Base-by-base conservation (phyloP, 2,113 vertebrate species). In the Rhynchomys soricoides region DNA sequence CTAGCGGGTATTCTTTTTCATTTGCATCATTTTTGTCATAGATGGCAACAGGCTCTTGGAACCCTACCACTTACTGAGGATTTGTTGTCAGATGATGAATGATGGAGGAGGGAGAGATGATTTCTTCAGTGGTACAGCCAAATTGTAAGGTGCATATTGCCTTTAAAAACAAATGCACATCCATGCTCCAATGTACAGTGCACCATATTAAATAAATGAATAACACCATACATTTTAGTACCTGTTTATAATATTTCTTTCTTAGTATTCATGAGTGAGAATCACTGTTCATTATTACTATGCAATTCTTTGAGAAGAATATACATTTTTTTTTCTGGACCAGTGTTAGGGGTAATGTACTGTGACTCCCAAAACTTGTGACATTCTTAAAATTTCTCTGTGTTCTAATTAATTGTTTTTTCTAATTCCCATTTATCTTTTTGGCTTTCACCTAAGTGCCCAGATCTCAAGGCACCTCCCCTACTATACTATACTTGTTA, bases 1-100 rank as follows among this genome's bases (percentile, higher is more conserved):
- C 50, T 37, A n/a, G 17, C 3, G 37, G 8, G 7, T 37, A 37
- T 21, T 21, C 1, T 21, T 57, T 82, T 13, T 52, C 29, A 57
- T 82, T 24, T 2, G n/a, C 40, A 11, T 26, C 2, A 1, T 40
- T 37, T 57, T n/a, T 24, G 24, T 3, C 52, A n/a, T 57, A n/a
- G 48, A 81, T 37, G 9, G 9, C 9, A 19, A 55, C 2, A 37
- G 9, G 3, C 2, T 3, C 2, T 0, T 55, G 5, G 48, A 55
- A 16, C 50, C 26, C 17, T 3, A 19, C 1, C 16, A 9, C 8
- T 37, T 7, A n/a, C 34, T 81, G 29, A 6, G 10, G 10, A 57
- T 57, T 81, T 81, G 31, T 81, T 55, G 34, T 15, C 19, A n/a
- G 2, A 52, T 55, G 21, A 11, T 81, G 78, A 57, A 3, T 57